These are phyloP conservation scores for Aplidium turbinatum DNA, from an alignment of 23 tunicate genomes.

Conservation along the genomic window DNA sequence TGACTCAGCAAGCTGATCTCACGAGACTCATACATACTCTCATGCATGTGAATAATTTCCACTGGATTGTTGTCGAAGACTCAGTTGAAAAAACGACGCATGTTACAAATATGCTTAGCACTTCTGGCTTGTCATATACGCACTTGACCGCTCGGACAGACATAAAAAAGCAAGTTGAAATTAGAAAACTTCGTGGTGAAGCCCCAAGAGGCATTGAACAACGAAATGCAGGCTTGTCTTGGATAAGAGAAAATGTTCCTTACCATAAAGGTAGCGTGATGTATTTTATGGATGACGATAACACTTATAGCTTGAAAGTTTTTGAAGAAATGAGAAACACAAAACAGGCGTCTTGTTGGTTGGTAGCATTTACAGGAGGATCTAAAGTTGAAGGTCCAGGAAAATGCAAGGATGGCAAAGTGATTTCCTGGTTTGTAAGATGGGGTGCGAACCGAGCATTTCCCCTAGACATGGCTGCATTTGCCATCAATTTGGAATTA, in stretches of 20 bases:
- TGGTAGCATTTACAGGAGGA: slow-evolving; percentile 78
- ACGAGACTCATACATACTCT: slow-evolving; percentile 76
- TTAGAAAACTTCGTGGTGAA: no score
- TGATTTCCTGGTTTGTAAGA: slow-evolving; percentile 60
- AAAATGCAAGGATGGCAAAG: slow-evolving; percentile 58
- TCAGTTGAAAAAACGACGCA: no score
- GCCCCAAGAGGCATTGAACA: no score
- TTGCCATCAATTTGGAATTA: slow-evolving; percentile 65
- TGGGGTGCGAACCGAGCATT: slow-evolving; percentile 90
- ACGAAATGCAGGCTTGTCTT: slow-evolving; percentile 57
- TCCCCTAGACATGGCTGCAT: slow-evolving; percentile 95
- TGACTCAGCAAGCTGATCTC: slow-evolving; percentile 93
- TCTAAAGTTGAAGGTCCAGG: slow-evolving; percentile 87
- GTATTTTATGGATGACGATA: slow-evolving; percentile 90
- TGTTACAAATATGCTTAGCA: no score
- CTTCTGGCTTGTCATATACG: no score
- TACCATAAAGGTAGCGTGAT: slow-evolving; percentile 30
- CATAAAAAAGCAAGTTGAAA: no score
- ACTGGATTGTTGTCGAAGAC: slow-evolving; percentile 87
- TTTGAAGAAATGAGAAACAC: slow-evolving; percentile 82
- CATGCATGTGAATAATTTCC: slow-evolving; percentile 74
- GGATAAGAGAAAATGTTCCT: slow-evolving; percentile 56
- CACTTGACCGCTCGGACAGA: no score
- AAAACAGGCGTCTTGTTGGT: slow-evolving; percentile 60
- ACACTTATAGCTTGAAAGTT: slow-evolving; percentile 62